Evolutionary conservation across 1,140 invertebrate genomes (phyloP).

Genomic region (Dreissena polymorpha): DNA sequence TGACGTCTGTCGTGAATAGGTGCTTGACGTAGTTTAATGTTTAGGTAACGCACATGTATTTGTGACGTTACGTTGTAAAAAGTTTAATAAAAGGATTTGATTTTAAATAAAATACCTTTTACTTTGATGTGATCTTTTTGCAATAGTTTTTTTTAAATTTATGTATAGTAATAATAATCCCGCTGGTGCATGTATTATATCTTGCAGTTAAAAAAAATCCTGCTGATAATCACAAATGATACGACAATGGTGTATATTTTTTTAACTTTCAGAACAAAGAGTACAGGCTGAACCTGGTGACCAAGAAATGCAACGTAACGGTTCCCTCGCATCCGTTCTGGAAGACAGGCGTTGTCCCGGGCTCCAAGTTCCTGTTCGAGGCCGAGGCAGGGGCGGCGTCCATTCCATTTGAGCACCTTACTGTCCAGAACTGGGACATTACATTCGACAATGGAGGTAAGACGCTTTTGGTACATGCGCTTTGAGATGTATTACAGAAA

Average conservation of each 20-base stretch:
- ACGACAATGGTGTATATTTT: not conserved
- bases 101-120: not conserved
- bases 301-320: constrained; percentile 65
- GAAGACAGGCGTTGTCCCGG: constrained; percentile 63
- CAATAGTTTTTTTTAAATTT: not conserved
- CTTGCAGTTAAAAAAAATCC: not conserved
- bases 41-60: no score
- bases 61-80: not conserved
- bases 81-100: not conserved
- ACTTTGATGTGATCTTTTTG: not conserved
- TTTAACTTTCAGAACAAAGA: constrained; percentile 58
- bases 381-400: constrained; percentile 67
- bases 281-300: constrained; percentile 68
- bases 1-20: no score
- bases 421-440: not conserved
- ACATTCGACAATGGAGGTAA: constrained; percentile 17
- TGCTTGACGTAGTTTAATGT: no score
- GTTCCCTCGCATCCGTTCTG: constrained; percentile 68
- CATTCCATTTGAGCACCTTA: constrained; percentile 60
- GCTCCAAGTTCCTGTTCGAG: constrained; percentile 62
- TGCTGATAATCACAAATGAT: not conserved
- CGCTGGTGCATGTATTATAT: not conserved
- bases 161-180: no score
- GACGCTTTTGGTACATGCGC: not conserved
- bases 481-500: no score